Evolutionary conservation across 1,140 invertebrate genomes (phyloP), one percentile per base, ranked within the genome.

Genomic region (Papilio xuthus): DNA sequence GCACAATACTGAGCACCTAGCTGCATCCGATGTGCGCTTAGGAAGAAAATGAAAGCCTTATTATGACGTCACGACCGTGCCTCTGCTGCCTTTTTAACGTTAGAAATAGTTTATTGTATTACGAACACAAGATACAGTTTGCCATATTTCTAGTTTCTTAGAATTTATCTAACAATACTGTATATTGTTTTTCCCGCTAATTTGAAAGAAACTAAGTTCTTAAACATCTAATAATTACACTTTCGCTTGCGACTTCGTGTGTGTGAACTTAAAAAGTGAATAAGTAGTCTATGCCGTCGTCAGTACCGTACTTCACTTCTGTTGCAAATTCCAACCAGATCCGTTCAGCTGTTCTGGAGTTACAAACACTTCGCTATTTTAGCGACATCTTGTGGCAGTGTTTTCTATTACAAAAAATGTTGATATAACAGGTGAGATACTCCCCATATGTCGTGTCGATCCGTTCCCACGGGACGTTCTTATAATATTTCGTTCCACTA

Each of bases 401-500:
- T n/a, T n/a, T 70, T 67, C 23, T 28, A 9, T 28, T 3, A 26
- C 7, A 18, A 10, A 67, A 67, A 67, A 28, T 10, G 4, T 20
- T 23, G 18, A 67, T 67, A 28, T 10, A 53, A 53, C 28, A 63
- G 60, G 67, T 70, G 37, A 70, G 67, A 70, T 70, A 20, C 13
- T 32, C 9, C 1, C 41, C 70, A 47, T 26, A 47, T 42, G 70
- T 72, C 70, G 23, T 47, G 70, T 71, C 41, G 69, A 71, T 71
- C 37, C 3, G 37, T 73, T 73, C 71, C 71, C 71, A 73, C 71
- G 71, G 71, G 70, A 44, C 70, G 70, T 73, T 73, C 7, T 42
- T 71, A 44, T 71, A 44, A 71, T 71, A 73, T 73, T 23, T 42
- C 71, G 71, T 47, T 73, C 71, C 71, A 47, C 41, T 47, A 10